These are phyloP conservation scores for Halictus ligatus DNA, from an alignment of 2,888 invertebrate genomes.

Conservation along the genomic window DNA sequence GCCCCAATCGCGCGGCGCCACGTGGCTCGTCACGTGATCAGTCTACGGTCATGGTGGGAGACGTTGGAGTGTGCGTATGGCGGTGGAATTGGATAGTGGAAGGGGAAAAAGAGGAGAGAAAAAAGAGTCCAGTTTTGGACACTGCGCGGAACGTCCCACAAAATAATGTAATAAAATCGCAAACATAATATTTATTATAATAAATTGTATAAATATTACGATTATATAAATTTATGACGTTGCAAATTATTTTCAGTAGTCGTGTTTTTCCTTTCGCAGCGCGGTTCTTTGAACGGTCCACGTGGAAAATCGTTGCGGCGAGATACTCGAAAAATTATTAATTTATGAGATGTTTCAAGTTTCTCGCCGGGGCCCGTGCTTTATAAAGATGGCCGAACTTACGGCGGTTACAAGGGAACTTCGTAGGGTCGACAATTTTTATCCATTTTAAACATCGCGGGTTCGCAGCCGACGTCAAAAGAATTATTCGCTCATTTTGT, in stretches of 20 bases:
- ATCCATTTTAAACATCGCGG: slow-evolving; percentile 2
- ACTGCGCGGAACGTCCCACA: no score
- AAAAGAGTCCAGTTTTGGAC: no score
- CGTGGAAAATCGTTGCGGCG: neutral
- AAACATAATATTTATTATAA: neutral
- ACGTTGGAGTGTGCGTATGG: no score
- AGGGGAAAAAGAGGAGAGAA: no score
- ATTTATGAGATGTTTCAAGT: slow-evolving; percentile 1
- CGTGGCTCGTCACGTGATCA: no score
- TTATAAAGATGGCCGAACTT: neutral
- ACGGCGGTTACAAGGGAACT: neutral
- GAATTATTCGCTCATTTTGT: neutral
- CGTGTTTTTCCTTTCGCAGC: neutral
- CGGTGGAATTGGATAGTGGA: no score
- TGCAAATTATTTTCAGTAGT: neutral
- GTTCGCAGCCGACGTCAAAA: neutral
- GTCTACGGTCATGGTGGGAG: no score
- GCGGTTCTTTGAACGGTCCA: neutral
- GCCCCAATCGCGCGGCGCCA: no score
- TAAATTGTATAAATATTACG: neutral
- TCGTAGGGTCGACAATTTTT: neutral
- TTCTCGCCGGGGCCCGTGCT: neutral
- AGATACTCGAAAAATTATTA: neutral
- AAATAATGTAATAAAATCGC: no score
- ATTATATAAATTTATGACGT: neutral